Conservation (phyloP, 2,797 vertebrate genomes). For the Lepidocolaptes lacrymiger region DNA sequence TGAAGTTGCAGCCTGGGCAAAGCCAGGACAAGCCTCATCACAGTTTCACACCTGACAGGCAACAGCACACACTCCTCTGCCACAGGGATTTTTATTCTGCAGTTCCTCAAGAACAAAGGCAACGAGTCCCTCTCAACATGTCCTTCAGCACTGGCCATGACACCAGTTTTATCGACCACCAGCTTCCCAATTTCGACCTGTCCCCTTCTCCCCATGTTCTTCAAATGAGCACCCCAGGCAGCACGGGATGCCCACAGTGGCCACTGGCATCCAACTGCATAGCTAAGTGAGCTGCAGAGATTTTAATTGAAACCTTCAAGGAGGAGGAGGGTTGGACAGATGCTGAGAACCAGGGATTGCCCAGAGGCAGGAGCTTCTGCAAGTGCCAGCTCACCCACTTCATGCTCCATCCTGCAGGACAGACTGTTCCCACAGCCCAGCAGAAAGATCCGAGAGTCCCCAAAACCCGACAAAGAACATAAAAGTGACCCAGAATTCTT, state of each 20-base stretch:
- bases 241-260: neutral
- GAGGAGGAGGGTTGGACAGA: neutral
- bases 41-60: neutral
- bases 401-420: neutral
- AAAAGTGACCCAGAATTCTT: neutral
- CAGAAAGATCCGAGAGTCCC: neutral
- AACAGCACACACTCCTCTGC: neutral
- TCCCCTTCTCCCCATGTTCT: neutral
- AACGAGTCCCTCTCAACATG: neutral
- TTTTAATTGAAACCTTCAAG: neutral
- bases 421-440: neutral
- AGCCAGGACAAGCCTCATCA: neutral
- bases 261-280: neutral
- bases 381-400: neutral
- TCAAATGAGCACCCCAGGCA: neutral
- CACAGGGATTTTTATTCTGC: neutral
- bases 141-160: neutral
- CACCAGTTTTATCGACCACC: neutral
- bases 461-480: neutral
- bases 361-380: neutral
- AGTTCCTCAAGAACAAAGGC: neutral
- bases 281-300: neutral
- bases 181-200: neutral
- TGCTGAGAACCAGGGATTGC: neutral
- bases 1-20: neutral